Evolutionary conservation across 92 coral and sea anemone genomes (phyloP).

Genomic region (Epizoanthus scotinus): DNA sequence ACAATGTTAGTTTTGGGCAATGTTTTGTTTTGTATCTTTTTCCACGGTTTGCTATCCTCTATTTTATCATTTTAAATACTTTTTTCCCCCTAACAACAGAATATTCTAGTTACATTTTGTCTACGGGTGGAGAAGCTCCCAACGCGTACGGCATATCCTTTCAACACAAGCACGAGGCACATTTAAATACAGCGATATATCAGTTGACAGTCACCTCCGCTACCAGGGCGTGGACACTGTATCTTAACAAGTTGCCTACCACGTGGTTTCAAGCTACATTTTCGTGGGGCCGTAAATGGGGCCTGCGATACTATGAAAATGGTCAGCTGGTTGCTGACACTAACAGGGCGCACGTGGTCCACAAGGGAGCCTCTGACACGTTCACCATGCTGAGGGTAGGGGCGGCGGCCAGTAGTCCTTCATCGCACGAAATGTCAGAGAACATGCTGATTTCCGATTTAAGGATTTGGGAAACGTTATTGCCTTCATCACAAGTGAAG

Average conservation of each 20-base stretch:
- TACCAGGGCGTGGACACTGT: background rate
- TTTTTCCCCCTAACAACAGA: background rate
- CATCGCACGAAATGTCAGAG: background rate
- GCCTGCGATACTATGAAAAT: conserved; percentile 9
- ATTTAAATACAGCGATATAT: background rate
- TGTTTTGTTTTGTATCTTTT: no score
- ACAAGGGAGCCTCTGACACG: background rate
- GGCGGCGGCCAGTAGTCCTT: background rate
- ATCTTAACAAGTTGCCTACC: background rate
- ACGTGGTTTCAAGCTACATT: conserved; percentile 19
- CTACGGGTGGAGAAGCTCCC: background rate
- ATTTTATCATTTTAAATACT: background rate
- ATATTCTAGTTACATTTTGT: background rate
- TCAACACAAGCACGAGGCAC: background rate
- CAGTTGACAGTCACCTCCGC: background rate
- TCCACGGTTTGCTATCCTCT: no score
- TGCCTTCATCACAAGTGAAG: background rate
- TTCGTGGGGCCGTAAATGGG: conserved; percentile 1
- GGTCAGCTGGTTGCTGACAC: background rate
- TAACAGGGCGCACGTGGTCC: background rate
- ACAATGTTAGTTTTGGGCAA: no score
- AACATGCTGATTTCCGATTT: conserved; percentile 9
- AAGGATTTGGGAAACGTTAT: conserved; percentile 2
- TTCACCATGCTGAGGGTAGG: background rate
- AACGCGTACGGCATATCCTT: background rate